Conservation (phyloP, 2,113 vertebrate species). For the Orycteropus afer region DNA sequence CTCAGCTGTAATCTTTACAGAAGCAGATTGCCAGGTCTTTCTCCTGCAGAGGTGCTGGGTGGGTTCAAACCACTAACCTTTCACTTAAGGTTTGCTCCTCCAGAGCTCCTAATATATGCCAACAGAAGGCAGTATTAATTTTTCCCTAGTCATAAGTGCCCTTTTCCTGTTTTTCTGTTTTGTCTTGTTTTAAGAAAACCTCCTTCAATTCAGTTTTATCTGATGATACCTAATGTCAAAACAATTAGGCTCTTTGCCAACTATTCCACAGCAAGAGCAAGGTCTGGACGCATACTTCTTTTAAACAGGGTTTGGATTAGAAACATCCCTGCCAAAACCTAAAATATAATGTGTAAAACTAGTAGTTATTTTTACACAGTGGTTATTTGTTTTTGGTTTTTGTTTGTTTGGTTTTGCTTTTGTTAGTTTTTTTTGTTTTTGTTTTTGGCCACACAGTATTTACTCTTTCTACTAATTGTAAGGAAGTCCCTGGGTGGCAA, state of each 20-base stretch:
- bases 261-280: not conserved
- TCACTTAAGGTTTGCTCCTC: not conserved
- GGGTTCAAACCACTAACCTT: not conserved
- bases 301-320: not conserved
- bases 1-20: not conserved
- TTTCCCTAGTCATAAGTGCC: not conserved
- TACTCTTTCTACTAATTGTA: not conserved
- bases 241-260: not conserved
- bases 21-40: not conserved
- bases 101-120: not conserved
- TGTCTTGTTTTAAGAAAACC: conserved; percentile 28
- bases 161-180: not conserved
- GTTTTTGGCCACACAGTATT: not conserved
- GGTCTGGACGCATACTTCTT: not conserved
- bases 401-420: not conserved
- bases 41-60: not conserved
- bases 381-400: not conserved
- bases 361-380: conserved; percentile 37
- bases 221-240: conserved; percentile 25
- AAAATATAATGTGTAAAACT: conserved; percentile 11
- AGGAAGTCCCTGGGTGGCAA: not conserved
- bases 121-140: not conserved
- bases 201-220: not conserved
- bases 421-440: not conserved
- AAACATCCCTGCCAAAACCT: not conserved